Conservation (phyloP, 1,140 invertebrate species). For the Nautilus pompilius region DNA sequence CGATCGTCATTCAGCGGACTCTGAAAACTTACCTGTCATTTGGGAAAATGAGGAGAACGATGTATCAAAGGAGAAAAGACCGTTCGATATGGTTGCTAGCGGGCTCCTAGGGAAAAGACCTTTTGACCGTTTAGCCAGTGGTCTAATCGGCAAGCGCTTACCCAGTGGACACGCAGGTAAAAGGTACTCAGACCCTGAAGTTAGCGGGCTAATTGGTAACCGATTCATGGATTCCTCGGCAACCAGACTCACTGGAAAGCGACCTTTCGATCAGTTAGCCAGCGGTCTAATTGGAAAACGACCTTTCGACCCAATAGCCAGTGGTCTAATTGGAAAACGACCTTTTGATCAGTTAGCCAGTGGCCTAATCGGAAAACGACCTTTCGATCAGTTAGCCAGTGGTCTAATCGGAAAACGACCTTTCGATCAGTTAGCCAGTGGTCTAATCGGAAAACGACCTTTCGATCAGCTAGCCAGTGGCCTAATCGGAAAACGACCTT, state of each 20-base stretch:
- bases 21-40: no score
- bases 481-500: conserved; percentile 14
- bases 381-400: conserved; percentile 6
- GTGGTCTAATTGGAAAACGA: conserved; percentile 22
- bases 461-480: conserved; percentile 19
- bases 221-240: conserved; percentile 3
- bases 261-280: conserved; percentile 14
- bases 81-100: no score
- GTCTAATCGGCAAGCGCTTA: no score
- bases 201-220: not conserved
- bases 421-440: conserved; percentile 15
- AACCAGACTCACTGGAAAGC: conserved; percentile 19
- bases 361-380: conserved; percentile 21
- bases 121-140: no score
- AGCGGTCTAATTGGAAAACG: conserved; percentile 20
- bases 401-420: not conserved
- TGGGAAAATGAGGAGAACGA: no score
- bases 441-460: conserved; percentile 18
- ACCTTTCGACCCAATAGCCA: conserved; percentile 19
- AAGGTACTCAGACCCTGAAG: not conserved
- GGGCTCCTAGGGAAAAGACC: no score
- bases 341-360: conserved; percentile 19
- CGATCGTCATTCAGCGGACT: no score
- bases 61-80: no score
- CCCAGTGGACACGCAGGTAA: not conserved